Conservation (phyloP, 2,888 invertebrate species). For the Heliconius ismenius region DNA sequence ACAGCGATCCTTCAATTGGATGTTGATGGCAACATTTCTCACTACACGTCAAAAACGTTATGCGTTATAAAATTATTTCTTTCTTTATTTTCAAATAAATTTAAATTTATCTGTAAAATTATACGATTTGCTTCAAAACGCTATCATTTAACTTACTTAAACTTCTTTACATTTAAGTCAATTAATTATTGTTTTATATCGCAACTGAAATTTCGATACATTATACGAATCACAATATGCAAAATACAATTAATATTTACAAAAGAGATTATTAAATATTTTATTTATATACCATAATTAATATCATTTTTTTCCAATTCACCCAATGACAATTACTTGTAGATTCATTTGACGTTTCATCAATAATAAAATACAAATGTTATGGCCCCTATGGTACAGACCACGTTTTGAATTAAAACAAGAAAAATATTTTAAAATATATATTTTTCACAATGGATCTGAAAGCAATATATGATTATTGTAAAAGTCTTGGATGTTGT, state of each 20-base stretch:
- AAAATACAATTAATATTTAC: not conserved
- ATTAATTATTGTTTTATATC: not conserved
- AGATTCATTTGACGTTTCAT: not conserved
- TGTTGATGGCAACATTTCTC: conserved; percentile 16
- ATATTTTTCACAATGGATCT: conserved; percentile 64
- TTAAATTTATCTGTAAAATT: too few species aligned
- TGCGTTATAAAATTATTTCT: not conserved
- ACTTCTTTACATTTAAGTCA: not conserved
- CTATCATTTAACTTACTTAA: not conserved
- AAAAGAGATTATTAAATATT: not conserved
- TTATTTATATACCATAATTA: too few species aligned
- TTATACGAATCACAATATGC: conserved; percentile 3
- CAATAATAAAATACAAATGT: conserved; percentile 1
- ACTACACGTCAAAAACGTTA: not conserved
- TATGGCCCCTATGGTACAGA: too few species aligned
- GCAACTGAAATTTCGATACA: not conserved
- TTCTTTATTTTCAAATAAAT: too few species aligned
- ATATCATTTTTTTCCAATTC: conserved; percentile 6
- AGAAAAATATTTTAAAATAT: not conserved
- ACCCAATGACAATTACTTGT: not conserved
- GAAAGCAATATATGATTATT: conserved; percentile 72
- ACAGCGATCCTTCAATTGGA: conserved; percentile 37
- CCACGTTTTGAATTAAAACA: conserved; percentile 5
- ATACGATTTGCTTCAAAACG: too few species aligned
- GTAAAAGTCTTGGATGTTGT: conserved; percentile 84